Conservation (phyloP, 2,888 invertebrate species). For the Brassicogethes aeneus region DNA sequence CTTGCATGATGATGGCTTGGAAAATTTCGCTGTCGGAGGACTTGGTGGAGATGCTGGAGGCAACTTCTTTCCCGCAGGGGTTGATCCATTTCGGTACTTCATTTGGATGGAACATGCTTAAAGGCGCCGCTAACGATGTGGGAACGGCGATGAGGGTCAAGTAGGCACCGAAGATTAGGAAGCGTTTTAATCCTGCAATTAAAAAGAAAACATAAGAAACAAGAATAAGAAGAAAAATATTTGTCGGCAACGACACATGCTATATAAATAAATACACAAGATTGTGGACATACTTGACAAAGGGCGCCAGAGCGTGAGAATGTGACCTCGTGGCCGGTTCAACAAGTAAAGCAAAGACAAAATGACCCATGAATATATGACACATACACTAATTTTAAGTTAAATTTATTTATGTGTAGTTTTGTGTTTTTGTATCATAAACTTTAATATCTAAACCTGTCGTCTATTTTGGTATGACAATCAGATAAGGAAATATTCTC, state of each 20-base stretch:
- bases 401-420: conserved; percentile 1
- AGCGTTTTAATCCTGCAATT: conserved; percentile 41
- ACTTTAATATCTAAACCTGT: neutral
- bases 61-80: conserved; percentile 40
- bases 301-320: conserved; percentile 39
- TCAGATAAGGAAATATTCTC: neutral
- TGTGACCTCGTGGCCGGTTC: conserved; percentile 23
- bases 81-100: conserved; percentile 43
- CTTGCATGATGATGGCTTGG: conserved; percentile 39
- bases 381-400: conserved; percentile 3
- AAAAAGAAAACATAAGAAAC: conserved; percentile 12
- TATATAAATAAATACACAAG: conserved; percentile 30
- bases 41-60: conserved; percentile 6
- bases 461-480: no score
- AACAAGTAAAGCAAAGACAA: conserved; percentile 20
- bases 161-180: conserved; percentile 37
- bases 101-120: conserved; percentile 22
- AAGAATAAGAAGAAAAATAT: neutral
- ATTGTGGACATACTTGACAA: conserved; percentile 33
- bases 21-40: conserved; percentile 34
- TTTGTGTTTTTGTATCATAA: conserved; percentile 1
- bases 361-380: conserved; percentile 6
- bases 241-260: conserved; percentile 26
- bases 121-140: no score
- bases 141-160: conserved; percentile 36